phyloP scores from a whole-genome alignment of 1,140 invertebrate genomes.

The Homarus americanus region DNA sequence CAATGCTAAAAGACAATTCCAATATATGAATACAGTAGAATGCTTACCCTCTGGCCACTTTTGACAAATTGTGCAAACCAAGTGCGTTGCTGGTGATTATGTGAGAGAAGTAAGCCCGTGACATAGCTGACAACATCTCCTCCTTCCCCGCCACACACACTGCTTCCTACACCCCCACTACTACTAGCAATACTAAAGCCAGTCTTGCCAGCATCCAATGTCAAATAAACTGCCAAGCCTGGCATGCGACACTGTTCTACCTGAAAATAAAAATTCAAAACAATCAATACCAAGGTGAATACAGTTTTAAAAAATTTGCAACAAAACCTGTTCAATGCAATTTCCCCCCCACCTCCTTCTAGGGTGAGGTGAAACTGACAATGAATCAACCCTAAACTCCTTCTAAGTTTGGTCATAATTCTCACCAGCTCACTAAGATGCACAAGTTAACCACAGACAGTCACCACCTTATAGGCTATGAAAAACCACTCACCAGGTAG shows the following conservation, averaged over 20 bases:
- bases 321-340: too few relatives aligned
- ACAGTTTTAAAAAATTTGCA: too few relatives aligned
- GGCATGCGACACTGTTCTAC: slow-evolving; percentile 91
- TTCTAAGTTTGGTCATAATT: too few relatives aligned
- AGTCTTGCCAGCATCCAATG: slow-evolving; percentile 80
- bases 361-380: too few relatives aligned
- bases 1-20: too few relatives aligned
- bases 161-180: slow-evolving; percentile 65
- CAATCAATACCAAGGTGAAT: too few relatives aligned
- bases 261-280: slow-evolving; percentile 80
- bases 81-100: slow-evolving; percentile 90
- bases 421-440: too few relatives aligned
- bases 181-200: slow-evolving; percentile 72
- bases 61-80: slow-evolving; percentile 96
- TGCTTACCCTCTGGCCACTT: slow-evolving; percentile 89
- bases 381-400: too few relatives aligned
- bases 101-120: slow-evolving; percentile 92
- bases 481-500: too few relatives aligned
- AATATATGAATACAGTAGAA: not conserved
- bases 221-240: slow-evolving; percentile 88
- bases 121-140: slow-evolving; percentile 89
- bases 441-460: too few relatives aligned
- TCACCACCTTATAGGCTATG: too few relatives aligned
- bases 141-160: slow-evolving; percentile 76
- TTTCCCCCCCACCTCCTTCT: too few relatives aligned